Evolutionary conservation across 2,888 invertebrate species (phyloP).

Genomic region (Diplazon laetatorius): DNA sequence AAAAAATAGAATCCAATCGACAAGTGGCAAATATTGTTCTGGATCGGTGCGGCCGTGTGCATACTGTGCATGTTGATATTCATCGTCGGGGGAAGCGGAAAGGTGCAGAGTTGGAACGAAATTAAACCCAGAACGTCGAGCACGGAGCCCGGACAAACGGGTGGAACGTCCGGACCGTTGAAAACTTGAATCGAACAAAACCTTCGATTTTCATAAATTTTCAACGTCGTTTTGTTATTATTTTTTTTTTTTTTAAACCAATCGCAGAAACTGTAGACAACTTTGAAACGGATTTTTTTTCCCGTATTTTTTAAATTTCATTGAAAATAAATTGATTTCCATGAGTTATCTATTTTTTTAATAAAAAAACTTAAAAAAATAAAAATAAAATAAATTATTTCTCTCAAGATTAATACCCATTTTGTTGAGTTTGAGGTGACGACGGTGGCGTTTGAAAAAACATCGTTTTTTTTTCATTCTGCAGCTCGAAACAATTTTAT

Average conservation of each 20-base stretch:
- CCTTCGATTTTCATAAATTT: no score
- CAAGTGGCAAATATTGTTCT: conserved; percentile 80
- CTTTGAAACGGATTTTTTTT: background rate
- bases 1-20: conserved; percentile 81
- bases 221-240: background rate
- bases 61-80: conserved; percentile 79
- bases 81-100: conserved; percentile 79
- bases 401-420: no score
- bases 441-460: no score
- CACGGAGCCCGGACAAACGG: conserved; percentile 2
- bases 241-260: no score
- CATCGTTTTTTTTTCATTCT: no score
- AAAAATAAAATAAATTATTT: no score
- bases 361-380: no score
- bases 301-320: conserved; percentile 13
- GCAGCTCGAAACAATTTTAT: conserved; percentile 2
- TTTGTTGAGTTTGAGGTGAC: no score
- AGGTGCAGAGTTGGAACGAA: conserved; percentile 81
- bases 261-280: background rate
- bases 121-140: conserved; percentile 25
- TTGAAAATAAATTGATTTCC: conserved; percentile 4
- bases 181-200: conserved; percentile 45
- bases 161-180: background rate
- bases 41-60: conserved; percentile 79
- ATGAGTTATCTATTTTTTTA: no score